These are phyloP conservation scores for Limnephilus marmoratus DNA, from an alignment of 2,888 invertebrate species.

Conservation along the genomic window DNA sequence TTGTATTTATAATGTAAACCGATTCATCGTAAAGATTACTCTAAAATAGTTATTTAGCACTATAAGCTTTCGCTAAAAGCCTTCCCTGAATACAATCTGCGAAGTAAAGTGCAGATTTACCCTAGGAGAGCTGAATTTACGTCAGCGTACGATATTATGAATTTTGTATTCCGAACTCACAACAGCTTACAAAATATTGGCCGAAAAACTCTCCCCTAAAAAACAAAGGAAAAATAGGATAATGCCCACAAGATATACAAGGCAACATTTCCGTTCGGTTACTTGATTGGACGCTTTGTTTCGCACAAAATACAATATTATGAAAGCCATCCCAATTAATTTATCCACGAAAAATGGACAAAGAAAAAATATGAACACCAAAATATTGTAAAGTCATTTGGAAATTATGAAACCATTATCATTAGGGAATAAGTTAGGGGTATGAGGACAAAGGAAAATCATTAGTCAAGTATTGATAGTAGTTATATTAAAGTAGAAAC, in stretches of 20 bases:
- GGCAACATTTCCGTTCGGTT: neutral
- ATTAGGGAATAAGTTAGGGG: neutral
- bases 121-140: neutral
- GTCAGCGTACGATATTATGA: conserved; percentile 6
- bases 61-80: no score
- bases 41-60: no score
- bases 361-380: neutral
- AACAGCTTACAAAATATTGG: conserved; percentile 39
- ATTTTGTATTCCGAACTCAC: neutral
- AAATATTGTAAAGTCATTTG: neutral
- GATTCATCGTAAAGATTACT: no score
- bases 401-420: neutral
- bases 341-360: conserved; percentile 12
- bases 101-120: neutral
- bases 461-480: neutral
- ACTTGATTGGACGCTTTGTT: conserved; percentile 13
- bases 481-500: neutral
- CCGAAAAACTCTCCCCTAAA: neutral
- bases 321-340: conserved; percentile 7
- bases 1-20: no score
- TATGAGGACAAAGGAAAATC: neutral
- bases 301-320: neutral
- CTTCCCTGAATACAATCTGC: no score
- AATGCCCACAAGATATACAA: conserved; percentile 18
- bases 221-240: conserved; percentile 37